phyloP scores from a whole-genome alignment of 2,113 vertebrate genomes.

The Manacus vitellinus region DNA sequence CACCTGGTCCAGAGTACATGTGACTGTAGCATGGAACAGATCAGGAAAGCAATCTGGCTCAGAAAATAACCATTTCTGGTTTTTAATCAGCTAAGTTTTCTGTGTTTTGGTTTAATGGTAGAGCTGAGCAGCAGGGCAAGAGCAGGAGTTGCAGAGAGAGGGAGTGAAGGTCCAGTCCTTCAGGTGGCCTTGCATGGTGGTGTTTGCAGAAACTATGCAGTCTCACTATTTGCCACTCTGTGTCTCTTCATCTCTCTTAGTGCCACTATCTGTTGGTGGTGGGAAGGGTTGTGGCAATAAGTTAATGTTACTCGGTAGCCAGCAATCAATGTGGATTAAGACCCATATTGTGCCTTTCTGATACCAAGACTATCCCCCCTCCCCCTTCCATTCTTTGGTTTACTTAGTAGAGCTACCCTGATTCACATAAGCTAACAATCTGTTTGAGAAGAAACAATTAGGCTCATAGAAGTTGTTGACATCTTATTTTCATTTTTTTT shows the following conservation, averaged over 20 bases:
- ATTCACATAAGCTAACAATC: conserved; percentile 51
- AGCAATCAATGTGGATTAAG: conserved; percentile 1
- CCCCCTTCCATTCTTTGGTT: conserved; percentile 20
- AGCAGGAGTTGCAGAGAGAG: neutral
- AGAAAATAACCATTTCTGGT: neutral
- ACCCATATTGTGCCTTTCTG: conserved; percentile 2
- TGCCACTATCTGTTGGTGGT: neutral
- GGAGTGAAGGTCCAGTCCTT: neutral
- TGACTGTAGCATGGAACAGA: neutral
- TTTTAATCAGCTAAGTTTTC: neutral
- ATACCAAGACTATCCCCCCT: conserved; percentile 21
- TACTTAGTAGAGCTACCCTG: neutral
- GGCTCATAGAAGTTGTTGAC: conserved; percentile 34
- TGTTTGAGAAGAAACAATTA: conserved; percentile 52
- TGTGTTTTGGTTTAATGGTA: neutral
- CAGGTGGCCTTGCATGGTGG: neutral
- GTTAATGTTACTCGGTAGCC: conserved; percentile 37
- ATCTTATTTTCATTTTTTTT: conserved; percentile 29
- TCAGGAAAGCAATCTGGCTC: neutral
- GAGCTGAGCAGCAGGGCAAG: neutral
- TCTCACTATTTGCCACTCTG: neutral
- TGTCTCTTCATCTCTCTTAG: neutral
- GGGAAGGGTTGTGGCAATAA: neutral
- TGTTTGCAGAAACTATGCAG: neutral
- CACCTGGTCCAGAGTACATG: neutral